Evolutionary conservation across 2,888 invertebrate species (phyloP).

Genomic region (Lasioglossum zephyrum): DNA sequence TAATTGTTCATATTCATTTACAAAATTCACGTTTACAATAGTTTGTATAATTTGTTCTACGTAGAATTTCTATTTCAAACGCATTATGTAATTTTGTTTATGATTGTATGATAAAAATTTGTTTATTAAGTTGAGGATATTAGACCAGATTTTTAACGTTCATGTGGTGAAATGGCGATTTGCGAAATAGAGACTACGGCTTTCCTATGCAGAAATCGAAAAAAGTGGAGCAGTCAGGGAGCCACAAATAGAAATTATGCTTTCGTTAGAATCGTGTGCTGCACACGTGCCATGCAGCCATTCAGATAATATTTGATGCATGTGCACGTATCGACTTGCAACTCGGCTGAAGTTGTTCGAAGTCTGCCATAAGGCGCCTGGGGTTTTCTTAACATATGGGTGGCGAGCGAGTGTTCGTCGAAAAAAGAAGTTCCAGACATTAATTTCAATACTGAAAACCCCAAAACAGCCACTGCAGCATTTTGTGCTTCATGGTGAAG

Average conservation of each 20-base stretch:
- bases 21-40: not conserved
- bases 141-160: no score
- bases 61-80: not conserved
- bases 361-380: conserved; percentile 59
- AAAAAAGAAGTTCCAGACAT: not conserved
- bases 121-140: not conserved
- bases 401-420: conserved; percentile 12
- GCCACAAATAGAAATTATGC: conserved; percentile 70
- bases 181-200: not conserved
- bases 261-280: conserved; percentile 68
- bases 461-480: not conserved
- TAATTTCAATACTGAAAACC: not conserved
- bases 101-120: not conserved
- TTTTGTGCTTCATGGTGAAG: no score
- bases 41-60: not conserved
- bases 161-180: not conserved
- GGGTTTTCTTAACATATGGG: conserved; percentile 56
- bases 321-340: conserved; percentile 49
- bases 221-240: conserved; percentile 49
- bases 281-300: conserved; percentile 65
- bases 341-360: conserved; percentile 21
- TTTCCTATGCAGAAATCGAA: conserved; percentile 26
- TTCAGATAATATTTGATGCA: conserved; percentile 49
- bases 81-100: not conserved
- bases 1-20: not conserved